Evolutionary conservation across 2,797 vertebrate genomes (phyloP), one percentile per base, ranked within the genome.

Genomic region (Forpus xanthops): DNA sequence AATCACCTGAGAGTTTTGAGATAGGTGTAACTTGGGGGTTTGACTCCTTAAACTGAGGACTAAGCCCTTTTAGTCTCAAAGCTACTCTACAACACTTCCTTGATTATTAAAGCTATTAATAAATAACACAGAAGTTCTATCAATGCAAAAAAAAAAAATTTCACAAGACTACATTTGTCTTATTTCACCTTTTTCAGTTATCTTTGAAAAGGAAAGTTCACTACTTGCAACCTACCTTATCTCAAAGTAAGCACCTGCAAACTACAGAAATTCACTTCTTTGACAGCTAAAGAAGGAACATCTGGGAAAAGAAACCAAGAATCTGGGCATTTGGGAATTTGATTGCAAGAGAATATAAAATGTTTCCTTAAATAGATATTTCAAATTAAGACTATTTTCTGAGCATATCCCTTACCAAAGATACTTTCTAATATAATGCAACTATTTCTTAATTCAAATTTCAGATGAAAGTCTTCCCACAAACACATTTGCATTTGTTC

Each of bases 271-370:
- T 79, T 91, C 31, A 50, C 28, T 65, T 60, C 73, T 89, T 77
- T 87, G 83, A 91, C 81, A 96, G 13, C 53, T 62, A 74, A 85
- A 87, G 85, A 84, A 85, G 66, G 66, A 93, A 90, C 89, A 89
- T 82, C 87, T 95, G 91, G 74, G 61, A 79, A 92, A 80, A 44
- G 20, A 68, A 90, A 81, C 18, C 31, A 62, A 89, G 89, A 83
- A 60, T 41, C 58, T 39, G 24, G 61, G n/a, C 66, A 89, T n/a
- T 33, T 78, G 66, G 45, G 70, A 87, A 74, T 81, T 45, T 75
- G 62, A 71, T 81, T 93, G 31, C 53, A 83, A 87, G 23, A 41
- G 30, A 85, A 87, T 72, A 87, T 70, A 83, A 90, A 84, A 56
- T 65, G 5, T 85, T 93, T 70, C 75, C 27, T 92, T 89, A 91